phyloP scores from a whole-genome alignment of 2,113 vertebrate species.

The Mungos mungo region DNA sequence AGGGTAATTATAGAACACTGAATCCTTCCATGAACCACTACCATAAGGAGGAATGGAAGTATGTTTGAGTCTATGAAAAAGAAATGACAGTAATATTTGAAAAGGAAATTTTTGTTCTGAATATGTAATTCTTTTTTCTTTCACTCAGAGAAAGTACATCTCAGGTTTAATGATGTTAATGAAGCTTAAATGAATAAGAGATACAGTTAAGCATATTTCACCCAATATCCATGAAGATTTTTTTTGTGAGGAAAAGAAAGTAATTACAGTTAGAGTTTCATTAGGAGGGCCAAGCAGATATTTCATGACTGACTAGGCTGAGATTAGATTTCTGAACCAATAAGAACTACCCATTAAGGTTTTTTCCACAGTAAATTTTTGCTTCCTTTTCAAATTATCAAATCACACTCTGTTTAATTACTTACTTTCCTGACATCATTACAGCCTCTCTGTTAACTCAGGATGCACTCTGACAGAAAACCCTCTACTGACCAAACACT shows the following conservation, averaged over 20 bases:
- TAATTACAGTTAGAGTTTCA: constrained; percentile 21
- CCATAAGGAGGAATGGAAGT: background rate
- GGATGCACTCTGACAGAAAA: background rate
- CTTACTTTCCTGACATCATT: constrained; percentile 13
- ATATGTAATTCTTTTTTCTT: constrained; percentile 28
- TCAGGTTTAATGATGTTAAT: constrained; percentile 41
- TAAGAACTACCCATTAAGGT: background rate
- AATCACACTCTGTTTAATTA: constrained; percentile 28
- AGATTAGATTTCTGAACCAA: constrained; percentile 45
- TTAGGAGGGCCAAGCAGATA: constrained; percentile 5
- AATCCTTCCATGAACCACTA: background rate
- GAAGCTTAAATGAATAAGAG: constrained; percentile 38
- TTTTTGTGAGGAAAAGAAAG: background rate
- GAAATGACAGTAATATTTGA: constrained; percentile 2
- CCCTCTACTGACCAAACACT: background rate
- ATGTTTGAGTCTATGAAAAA: background rate
- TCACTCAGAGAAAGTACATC: constrained; percentile 39
- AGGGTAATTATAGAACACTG: constrained; percentile 22
- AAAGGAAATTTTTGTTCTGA: constrained; percentile 25
- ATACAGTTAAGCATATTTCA: constrained; percentile 27
- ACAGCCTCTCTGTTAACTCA: background rate
- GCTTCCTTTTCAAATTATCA: constrained; percentile 39
- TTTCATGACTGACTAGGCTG: background rate
- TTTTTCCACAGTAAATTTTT: background rate
- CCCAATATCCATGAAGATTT: background rate